Evolutionary conservation across 2,888 invertebrate species (phyloP), one percentile per base, ranked within the genome.

Genomic region (Campaea margaritaria): DNA sequence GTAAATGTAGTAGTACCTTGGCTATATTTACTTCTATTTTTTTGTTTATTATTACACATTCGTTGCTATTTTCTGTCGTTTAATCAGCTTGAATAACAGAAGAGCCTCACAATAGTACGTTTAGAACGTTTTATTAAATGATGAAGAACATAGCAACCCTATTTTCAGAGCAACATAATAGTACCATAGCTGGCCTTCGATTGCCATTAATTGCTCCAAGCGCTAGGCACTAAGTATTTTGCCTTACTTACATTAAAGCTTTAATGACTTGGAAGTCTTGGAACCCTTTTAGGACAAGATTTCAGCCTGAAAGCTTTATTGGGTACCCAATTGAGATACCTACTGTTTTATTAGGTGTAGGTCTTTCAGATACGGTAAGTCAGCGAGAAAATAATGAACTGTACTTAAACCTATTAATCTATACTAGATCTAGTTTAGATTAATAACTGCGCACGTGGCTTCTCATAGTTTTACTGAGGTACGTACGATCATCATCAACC

Each of bases 231-330:
- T 60, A 60, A 60, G 60, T 55, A 60, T 46, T 46, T 16, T 46
- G 46, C 38, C 51, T 54, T 51, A 50, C 51, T 55, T 51, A 60
- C 60, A 60, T 60, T 60, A 55, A 47, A 28, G 60, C 9, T 55
- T 60, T 60, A 60, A 60, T 60, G 50, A 51, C 55, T 47, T 55
- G 21, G 21, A 21, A 21, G 5, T n/a, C 3, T 21, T 21, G 51
- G 54, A 60, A 60, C 51, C 55, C 55, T 60, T 55, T 55, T 50
- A 55, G 60, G 51, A n/a, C 46, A 51, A 55, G 60, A 55, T 55
- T 55, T 55, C 47, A 15, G 13, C 42, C 42, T 45, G 28, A 28
- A 45, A 49, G 46, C 31, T 60, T 55, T 60, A 60, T 47, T 51
- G 47, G 28, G 59, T 60, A 46, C 16, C 49, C 13, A 14, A 46